These are phyloP conservation scores for Poeciliopsis prolifica DNA, from an alignment of 2,113 vertebrate genomes.

Conservation along the genomic window DNA sequence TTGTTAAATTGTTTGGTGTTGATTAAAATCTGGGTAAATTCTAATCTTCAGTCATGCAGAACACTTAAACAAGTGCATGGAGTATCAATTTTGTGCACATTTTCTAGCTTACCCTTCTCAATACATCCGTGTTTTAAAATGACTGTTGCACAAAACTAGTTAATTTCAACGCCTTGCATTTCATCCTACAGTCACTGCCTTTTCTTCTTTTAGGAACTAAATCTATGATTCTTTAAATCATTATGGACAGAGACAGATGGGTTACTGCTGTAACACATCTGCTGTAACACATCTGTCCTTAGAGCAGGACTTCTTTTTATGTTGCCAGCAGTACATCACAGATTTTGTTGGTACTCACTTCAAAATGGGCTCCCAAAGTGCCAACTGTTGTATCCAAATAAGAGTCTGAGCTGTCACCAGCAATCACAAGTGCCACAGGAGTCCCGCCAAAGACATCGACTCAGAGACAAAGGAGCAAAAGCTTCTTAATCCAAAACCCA, in stretches of 20 bases:
- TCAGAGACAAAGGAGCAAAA: conserved; percentile 35
- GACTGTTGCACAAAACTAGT: background rate
- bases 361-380: conserved; percentile 51
- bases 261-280: background rate
- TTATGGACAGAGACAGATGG: conserved; percentile 1
- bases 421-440: conserved; percentile 62
- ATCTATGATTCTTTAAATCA: conserved; percentile 7
- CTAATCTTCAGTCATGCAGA: conserved; percentile 8
- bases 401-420: conserved; percentile 46
- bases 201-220: background rate
- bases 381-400: conserved; percentile 61
- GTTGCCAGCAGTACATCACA: conserved; percentile 37
- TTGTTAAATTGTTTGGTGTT: conserved; percentile 1
- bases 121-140: too few relatives aligned
- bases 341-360: conserved; percentile 29
- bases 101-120: background rate
- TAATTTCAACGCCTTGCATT: too few relatives aligned
- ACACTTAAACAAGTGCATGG: conserved; percentile 9
- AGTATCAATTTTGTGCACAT: background rate
- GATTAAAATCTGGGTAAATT: background rate
- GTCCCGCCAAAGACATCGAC: conserved; percentile 47
- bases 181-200: conserved; percentile 2
- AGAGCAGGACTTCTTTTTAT: conserved; percentile 42
- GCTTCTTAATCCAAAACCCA: conserved; percentile 6
- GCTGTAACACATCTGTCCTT: conserved; percentile 9